Evolutionary conservation across 2,797 vertebrate species (phyloP), one percentile per base, ranked within the genome.

Genomic region (Limnodromus scolopaceus): DNA sequence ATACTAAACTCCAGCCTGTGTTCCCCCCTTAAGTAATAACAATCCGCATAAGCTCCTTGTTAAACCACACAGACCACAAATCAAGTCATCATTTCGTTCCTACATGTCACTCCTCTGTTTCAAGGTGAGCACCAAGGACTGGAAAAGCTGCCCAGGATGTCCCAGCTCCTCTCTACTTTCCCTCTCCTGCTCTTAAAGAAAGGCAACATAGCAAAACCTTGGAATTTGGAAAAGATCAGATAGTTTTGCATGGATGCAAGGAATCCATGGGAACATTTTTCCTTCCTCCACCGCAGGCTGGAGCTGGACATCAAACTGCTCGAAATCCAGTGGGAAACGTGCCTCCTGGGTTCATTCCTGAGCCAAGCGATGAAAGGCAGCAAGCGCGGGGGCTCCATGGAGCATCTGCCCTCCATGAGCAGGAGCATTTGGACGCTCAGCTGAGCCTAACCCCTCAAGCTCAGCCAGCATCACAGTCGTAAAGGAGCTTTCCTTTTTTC

Each of bases 311-410:
- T 65, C 6, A 36, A 76, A 68, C 17, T 58, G 24, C 77, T 78
- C 7, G 0, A 84, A 83, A 80, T 45, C 39, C 51, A 7, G 18
- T 0, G 9, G 45, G 68, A 85, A 83, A 92, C 0, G 39, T 76
- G 12, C 13, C 51, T 79, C 27, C 30, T 41, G 61, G 43, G 23
- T 85, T 77, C 46, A 69, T 9, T 41, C 46, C 65, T 45, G 36
- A 65, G 48, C 30, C 0, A 1, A 57, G n/a, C 1, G 0, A 16
- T 3, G 4, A 54, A 48, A 71, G 17, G 57, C 38, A 58, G 25
- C 0, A 1, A 71, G 58, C 0, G 0, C 1, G 1, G 25, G 16
- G 38, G 38, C 30, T 68, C 23, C 0, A 0, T 7, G 6, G 2
- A 81, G 36, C 58, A 36, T 65, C 41, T 64, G 23, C 57, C 57